Conservation (phyloP, 2,888 invertebrate species). For the Xestia rhomboidea region DNA sequence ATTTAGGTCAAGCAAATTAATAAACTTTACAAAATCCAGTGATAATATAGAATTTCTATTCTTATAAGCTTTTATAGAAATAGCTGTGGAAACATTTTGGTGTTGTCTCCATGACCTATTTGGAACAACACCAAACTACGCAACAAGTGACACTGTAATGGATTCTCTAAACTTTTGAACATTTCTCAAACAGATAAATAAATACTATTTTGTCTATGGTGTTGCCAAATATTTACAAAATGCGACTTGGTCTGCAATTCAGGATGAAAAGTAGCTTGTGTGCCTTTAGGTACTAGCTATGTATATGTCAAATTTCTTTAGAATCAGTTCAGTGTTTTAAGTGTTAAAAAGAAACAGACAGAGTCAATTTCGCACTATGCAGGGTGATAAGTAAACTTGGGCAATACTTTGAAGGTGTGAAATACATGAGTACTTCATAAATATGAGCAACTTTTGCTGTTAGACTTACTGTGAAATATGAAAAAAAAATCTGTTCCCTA, state of each 20-base stretch:
- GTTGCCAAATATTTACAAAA: constrained; percentile 11
- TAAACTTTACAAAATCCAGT: constrained; percentile 13
- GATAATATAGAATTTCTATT: constrained; percentile 16
- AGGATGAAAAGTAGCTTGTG: constrained; percentile 1
- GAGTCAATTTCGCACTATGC: neutral
- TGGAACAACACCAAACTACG: constrained; percentile 61
- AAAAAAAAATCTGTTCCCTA: neutral
- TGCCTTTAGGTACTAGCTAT: too few species aligned
- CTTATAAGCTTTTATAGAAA: constrained; percentile 32
- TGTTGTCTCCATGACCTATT: constrained; percentile 56
- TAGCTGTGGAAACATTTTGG: constrained; percentile 26
- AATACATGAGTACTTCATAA: neutral
- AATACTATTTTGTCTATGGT: neutral
- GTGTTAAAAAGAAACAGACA: neutral
- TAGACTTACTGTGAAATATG: neutral
- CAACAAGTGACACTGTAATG: constrained; percentile 63
- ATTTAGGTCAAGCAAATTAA: constrained; percentile 4
- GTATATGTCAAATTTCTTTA: neutral
- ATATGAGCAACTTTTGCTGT: neutral
- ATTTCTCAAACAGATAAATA: constrained; percentile 25
- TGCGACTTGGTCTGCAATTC: neutral
- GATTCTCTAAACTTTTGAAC: constrained; percentile 44
- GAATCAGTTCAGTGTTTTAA: neutral
- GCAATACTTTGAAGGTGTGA: neutral
- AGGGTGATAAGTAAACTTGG: neutral